Evolutionary conservation across 2,797 vertebrate species (phyloP).

Genomic region (Brotula barbata): DNA sequence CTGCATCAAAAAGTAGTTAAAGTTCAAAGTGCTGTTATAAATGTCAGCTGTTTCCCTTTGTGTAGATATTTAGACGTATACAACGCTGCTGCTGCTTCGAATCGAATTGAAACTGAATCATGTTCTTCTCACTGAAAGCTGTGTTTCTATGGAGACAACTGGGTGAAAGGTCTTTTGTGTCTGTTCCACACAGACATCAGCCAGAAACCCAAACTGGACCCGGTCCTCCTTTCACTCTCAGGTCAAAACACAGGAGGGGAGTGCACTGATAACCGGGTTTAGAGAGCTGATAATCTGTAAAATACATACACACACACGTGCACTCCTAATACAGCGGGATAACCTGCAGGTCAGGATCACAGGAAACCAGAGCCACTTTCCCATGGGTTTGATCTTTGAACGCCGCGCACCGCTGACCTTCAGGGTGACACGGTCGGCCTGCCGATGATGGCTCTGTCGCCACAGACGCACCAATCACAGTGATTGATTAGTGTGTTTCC

Average conservation of each 20-base stretch:
- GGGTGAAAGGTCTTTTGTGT: background rate
- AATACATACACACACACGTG: slow-evolving; percentile 27
- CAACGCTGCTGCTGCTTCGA: no score
- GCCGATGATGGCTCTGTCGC: slow-evolving; percentile 35
- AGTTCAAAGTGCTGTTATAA: no score
- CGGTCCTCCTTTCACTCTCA: slow-evolving; percentile 3
- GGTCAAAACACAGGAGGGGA: slow-evolving; percentile 20
- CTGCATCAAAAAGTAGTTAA: no score
- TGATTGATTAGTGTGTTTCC: slow-evolving; percentile 15
- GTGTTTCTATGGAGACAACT: background rate
- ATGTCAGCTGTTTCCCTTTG: no score
- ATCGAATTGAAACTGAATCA: no score
- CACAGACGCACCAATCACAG: slow-evolving; percentile 10
- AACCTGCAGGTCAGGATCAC: slow-evolving; percentile 54
- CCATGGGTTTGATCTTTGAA: slow-evolving; percentile 54
- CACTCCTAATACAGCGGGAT: slow-evolving; percentile 27
- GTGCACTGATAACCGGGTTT: slow-evolving; percentile 29
- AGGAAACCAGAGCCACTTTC: slow-evolving; percentile 54
- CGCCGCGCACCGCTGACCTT: slow-evolving; percentile 39
- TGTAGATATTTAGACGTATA: no score
- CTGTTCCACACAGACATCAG: background rate
- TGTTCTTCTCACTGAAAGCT: no score
- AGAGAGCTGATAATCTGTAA: slow-evolving; percentile 41
- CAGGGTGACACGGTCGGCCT: slow-evolving; percentile 18
- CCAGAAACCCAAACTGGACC: background rate